Conservation (phyloP, 2,888 invertebrate genomes). For the Litoditis marina region DNA sequence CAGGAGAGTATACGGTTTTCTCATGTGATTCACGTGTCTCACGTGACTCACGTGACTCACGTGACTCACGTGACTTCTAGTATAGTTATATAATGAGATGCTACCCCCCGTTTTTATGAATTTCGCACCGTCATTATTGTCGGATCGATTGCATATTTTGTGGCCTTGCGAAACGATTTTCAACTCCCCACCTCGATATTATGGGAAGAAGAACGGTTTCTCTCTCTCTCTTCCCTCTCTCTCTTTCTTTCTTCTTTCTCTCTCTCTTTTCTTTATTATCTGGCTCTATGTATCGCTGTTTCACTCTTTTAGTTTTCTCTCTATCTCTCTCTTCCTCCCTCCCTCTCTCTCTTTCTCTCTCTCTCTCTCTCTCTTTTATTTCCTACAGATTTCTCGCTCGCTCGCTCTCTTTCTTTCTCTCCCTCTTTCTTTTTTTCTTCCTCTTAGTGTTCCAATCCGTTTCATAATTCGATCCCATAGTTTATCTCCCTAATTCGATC, state of each 20-base stretch:
- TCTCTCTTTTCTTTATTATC: background rate
- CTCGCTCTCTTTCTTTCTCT: background rate
- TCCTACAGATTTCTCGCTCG: background rate
- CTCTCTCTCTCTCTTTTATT: conserved; percentile 1
- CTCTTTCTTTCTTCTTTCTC: background rate
- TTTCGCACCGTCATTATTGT: no score
- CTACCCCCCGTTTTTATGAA: no score
- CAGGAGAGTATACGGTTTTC: no score
- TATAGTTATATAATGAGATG: no score
- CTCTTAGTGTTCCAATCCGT: background rate
- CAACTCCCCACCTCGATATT: no score
- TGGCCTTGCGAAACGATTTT: no score
- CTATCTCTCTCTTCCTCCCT: background rate
- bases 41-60: no score
- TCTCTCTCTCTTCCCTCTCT: no score
- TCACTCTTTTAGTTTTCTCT: conserved; percentile 1
- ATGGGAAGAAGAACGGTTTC: no score
- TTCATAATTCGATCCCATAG: background rate
- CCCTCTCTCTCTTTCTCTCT: background rate
- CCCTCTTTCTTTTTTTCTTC: background rate
- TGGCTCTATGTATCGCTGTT: background rate
- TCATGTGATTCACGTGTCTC: no score
- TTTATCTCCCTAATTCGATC: background rate
- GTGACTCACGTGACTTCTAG: no score
- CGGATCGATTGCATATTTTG: no score